Conservation (phyloP, 2,113 vertebrate genomes). For the Miniopterus natalensis region DNA sequence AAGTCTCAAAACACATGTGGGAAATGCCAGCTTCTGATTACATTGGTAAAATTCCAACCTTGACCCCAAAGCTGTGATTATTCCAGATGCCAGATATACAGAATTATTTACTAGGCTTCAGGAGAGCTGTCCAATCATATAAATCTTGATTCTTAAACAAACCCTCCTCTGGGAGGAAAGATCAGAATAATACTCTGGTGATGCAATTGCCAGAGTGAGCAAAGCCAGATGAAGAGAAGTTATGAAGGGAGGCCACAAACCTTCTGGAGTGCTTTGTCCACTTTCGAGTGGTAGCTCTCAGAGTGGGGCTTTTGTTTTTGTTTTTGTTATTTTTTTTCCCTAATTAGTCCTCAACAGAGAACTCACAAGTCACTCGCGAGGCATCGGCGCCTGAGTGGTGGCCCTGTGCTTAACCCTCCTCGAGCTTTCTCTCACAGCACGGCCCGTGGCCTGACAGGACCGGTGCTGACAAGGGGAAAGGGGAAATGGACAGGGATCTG, state of each 20-base stretch:
- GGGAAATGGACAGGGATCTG: background rate
- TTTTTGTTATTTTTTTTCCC: background rate
- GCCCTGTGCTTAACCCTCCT: background rate
- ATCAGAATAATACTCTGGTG: conserved; percentile 65
- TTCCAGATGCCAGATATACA: conserved; percentile 64
- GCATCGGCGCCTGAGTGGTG: background rate
- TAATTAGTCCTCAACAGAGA: background rate
- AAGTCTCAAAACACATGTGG: conserved; percentile 68
- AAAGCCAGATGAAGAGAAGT: conserved; percentile 61
- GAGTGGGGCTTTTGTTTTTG: background rate
- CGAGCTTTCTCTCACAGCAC: background rate
- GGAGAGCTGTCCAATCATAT: conserved; percentile 65
- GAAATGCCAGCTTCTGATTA: conserved; percentile 72
- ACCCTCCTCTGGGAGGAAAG: conserved; percentile 66
- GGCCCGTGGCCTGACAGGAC: background rate
- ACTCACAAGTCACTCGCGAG: background rate
- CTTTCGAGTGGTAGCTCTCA: background rate
- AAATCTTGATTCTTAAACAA: conserved; percentile 74
- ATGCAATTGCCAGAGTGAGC: conserved; percentile 59
- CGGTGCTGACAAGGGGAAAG: background rate
- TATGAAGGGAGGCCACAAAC: background rate
- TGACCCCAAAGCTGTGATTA: conserved; percentile 77
- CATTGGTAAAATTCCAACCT: conserved; percentile 76
- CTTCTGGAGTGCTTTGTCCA: background rate
- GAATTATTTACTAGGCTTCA: conserved; percentile 66